Evolutionary conservation across 2,888 invertebrate genomes (phyloP).

Genomic region (Smittia sp.): DNA sequence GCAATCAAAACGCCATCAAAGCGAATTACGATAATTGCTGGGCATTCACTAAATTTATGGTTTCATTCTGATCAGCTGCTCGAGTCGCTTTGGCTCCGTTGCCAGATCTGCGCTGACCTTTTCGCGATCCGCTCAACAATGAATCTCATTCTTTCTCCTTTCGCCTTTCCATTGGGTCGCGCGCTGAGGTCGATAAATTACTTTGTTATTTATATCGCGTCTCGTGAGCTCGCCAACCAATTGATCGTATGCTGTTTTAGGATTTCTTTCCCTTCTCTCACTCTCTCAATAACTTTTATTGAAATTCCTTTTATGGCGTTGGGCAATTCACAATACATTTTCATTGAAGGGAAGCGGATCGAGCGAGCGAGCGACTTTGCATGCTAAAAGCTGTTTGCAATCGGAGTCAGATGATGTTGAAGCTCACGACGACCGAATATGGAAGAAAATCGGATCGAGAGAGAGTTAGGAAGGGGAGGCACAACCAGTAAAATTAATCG

Average conservation of each 20-base stretch:
- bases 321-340: slow-evolving; percentile 21
- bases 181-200: slow-evolving; percentile 23
- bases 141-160: slow-evolving; percentile 8
- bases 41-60: neutral
- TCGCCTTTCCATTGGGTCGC: slow-evolving; percentile 16
- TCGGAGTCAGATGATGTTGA: neutral
- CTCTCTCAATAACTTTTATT: neutral
- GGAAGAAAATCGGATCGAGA: neutral
- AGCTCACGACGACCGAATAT: slow-evolving; percentile 8
- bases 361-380: neutral
- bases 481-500: neutral
- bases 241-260: slow-evolving; percentile 20
- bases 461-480: neutral
- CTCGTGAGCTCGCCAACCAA: neutral
- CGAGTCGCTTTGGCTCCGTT: neutral
- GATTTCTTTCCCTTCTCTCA: slow-evolving; percentile 14
- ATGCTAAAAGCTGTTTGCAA: slow-evolving; percentile 1
- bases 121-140: neutral
- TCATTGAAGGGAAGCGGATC: neutral
- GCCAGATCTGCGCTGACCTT: slow-evolving; percentile 24
- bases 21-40: slow-evolving; percentile 30
- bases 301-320: slow-evolving; percentile 20
- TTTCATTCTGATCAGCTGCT: slow-evolving; percentile 34
- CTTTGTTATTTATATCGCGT: slow-evolving; percentile 16
- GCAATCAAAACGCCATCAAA: slow-evolving; percentile 32